Base-by-base conservation (phyloP, 2,888 invertebrate genomes). In the Watsonalla cultraria region DNA sequence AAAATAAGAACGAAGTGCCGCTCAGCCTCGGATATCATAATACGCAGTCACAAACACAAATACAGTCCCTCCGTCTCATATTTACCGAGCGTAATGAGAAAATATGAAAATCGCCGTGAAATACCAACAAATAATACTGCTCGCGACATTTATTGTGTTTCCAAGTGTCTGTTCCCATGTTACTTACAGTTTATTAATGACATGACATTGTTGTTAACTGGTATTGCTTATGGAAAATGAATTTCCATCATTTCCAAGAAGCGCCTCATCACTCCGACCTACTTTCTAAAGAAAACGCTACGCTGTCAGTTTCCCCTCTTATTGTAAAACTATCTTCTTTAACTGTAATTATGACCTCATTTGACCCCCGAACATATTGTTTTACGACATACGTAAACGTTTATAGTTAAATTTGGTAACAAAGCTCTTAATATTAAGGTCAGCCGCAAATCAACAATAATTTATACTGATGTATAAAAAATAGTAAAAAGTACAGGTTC, bases 231-330 rank as follows among this genome's bases (percentile, higher is more conserved):
- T 62, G 62, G 71, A 76, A 76, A 80, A 77, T 70, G 70, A 78
- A 74, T 77, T 76, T 72, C 65, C 64, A 69, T 56, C 62, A 67
- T 66, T 72, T 76, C 76, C 71, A 66, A 74, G 78, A 77, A 76
- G 64, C 62, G 68, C 72, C 69, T 75, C 76, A 78, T 76, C 70
- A 70, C 60, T 48, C 49, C 61, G 74, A 65, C 80, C 78, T 62
- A 80, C 82, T 85, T 84, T 83, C 82, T 73, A 74, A 69, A 79
- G 80, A 84, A 81, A 82, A 82, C 78, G 69, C 68, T 72, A 65
- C 71, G 61, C 67, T 57, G 70, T 74, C 65, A 66, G 66, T 73
- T 72, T 70, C 68, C 68, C 56, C 56, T 48, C 53, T 60, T 60
- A 59, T 53, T 55, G 58, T 61, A 66, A 62, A 47, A 55, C 24